phyloP scores from a whole-genome alignment of 2,888 invertebrate genomes.

The Lasioglossum leucozonium region DNA sequence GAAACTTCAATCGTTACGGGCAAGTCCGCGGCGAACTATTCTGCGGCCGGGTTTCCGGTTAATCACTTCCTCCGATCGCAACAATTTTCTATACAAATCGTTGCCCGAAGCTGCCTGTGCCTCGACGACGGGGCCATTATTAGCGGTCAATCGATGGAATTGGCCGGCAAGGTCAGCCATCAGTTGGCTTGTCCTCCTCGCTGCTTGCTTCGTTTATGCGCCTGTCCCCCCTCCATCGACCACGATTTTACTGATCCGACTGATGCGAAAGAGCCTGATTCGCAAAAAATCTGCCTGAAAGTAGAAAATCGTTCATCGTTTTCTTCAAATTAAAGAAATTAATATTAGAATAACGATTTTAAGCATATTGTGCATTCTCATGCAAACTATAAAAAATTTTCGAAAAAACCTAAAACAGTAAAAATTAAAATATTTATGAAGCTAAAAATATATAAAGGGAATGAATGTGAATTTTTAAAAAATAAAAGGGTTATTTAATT shows the following conservation, averaged over 20 bases:
- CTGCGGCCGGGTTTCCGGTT: slow-evolving; percentile 36
- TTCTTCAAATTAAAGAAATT: too few relatives aligned
- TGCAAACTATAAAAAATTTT: background rate
- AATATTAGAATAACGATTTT: background rate
- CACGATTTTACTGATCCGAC: background rate
- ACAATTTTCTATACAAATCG: slow-evolving; percentile 47
- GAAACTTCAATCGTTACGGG: slow-evolving; percentile 29
- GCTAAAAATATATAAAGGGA: background rate
- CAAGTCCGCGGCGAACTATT: slow-evolving; percentile 1
- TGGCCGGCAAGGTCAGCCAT: slow-evolving; percentile 43
- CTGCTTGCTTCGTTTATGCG: slow-evolving; percentile 23
- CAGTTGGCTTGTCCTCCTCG: slow-evolving; percentile 46
- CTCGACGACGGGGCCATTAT: slow-evolving; percentile 40
- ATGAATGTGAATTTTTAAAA: too few relatives aligned
- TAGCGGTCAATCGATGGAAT: slow-evolving; percentile 56
- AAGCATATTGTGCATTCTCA: background rate
- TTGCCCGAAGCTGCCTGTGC: slow-evolving; percentile 19
- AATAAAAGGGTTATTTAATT: too few relatives aligned
- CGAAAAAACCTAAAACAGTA: background rate
- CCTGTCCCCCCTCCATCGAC: background rate
- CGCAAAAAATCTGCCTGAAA: background rate
- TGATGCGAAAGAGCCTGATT: background rate
- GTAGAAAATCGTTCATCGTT: background rate
- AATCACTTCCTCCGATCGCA: slow-evolving; percentile 34
- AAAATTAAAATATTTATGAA: background rate